Percentiles rank a stretch among this genome's conserved stretches.
phyloP scores from a whole-genome alignment of 2,888 invertebrate genomes.

The Tetragonisca angustula region DNA sequence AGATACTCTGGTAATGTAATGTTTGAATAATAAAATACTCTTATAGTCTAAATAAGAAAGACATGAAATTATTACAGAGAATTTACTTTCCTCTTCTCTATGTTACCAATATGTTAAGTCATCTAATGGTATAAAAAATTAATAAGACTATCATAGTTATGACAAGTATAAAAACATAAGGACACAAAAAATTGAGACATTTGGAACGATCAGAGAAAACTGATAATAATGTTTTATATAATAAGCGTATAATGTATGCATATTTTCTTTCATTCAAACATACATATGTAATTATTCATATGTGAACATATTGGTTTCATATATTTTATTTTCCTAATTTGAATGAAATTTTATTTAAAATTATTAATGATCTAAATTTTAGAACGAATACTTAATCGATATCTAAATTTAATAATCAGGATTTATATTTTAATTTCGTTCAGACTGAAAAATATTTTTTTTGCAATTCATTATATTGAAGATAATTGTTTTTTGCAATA shows the following conservation, averaged over 20 bases:
- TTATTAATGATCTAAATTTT: neutral
- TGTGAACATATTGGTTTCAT: neutral
- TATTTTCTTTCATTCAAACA: neutral
- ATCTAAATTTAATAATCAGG: neutral
- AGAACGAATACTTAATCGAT: neutral
- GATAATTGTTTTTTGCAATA: neutral
- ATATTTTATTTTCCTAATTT: neutral
- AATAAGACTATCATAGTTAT: too few relatives aligned
- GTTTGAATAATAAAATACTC: too few relatives aligned
- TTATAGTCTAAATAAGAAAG: too few relatives aligned
- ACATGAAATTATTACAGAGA: too few relatives aligned
- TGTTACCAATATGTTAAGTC: too few relatives aligned
- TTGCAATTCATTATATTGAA: neutral
- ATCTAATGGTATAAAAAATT: too few relatives aligned
- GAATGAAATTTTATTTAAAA: neutral
- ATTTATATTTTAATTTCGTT: neutral
- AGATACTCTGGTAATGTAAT: too few relatives aligned
- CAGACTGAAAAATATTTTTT: neutral
- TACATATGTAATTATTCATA: neutral
- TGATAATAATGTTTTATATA: neutral
- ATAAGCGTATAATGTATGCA: neutral
- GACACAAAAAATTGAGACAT: neutral
- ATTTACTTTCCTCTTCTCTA: too few relatives aligned
- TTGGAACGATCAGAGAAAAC: too few relatives aligned
- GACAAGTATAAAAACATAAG: too few relatives aligned